These are phyloP conservation scores for Andricus quercusramuli DNA, from an alignment of 2,888 invertebrate genomes.

Conservation along the genomic window DNA sequence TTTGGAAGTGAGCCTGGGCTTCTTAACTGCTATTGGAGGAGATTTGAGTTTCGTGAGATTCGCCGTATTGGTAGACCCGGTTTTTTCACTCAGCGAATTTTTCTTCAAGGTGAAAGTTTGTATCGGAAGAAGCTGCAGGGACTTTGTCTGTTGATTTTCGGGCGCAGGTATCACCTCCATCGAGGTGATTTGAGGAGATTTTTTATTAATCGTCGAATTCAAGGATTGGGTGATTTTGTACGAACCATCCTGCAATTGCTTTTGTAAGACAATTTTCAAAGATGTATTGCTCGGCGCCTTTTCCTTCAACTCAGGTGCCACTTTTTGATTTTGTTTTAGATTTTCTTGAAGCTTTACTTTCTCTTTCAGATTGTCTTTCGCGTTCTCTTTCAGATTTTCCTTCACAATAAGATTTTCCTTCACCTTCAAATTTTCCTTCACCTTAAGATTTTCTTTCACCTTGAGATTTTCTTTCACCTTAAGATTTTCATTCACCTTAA, in stretches of 20 bases:
- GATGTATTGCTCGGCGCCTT: constrained; percentile 67
- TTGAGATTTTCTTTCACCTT: no score
- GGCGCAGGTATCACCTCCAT: constrained; percentile 63
- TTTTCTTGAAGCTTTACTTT: constrained; percentile 59
- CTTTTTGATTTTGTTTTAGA: constrained; percentile 60
- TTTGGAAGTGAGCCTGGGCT: constrained; percentile 67
- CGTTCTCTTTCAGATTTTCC: constrained; percentile 43
- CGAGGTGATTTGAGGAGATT: constrained; percentile 61
- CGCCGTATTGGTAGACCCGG: constrained; percentile 48
- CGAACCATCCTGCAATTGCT: constrained; percentile 78
- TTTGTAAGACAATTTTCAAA: constrained; percentile 79
- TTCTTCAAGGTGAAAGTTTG: constrained; percentile 76
- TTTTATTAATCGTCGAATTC: constrained; percentile 65
- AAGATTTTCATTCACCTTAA: no score
- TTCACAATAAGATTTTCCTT: constrained; percentile 43
- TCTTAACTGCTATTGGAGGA: constrained; percentile 71
- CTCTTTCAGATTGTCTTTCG: constrained; percentile 49
- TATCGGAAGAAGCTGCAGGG: constrained; percentile 77
- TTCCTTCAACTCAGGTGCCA: constrained; percentile 58
- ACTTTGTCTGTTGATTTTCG: constrained; percentile 66
- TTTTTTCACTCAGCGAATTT: constrained; percentile 71
- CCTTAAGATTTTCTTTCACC: background rate
- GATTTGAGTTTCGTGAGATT: constrained; percentile 60
- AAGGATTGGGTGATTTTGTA: constrained; percentile 77
- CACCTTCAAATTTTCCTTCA: no score